Conservation (phyloP, 2,113 vertebrate species). For the Rhea pennata region DNA sequence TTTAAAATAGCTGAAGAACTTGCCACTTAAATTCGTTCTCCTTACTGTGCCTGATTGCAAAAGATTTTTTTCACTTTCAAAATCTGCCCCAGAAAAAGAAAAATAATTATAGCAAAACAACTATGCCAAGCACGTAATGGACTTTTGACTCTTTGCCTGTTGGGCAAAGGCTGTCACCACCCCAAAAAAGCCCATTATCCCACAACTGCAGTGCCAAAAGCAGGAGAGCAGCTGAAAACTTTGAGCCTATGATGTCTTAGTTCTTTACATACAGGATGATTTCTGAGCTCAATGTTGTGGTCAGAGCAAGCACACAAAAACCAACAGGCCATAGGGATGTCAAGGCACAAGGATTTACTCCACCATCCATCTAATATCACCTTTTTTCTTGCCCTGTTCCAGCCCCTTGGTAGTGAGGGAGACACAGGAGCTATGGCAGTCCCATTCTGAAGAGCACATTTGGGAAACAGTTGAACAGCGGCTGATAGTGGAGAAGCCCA, state of each 20-base stretch:
- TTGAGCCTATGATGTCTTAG: neutral
- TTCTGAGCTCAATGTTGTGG: neutral
- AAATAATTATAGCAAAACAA: slow-evolving; percentile 38
- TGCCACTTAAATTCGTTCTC: neutral
- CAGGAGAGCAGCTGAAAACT: neutral
- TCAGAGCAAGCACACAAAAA: neutral
- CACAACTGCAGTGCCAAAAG: neutral
- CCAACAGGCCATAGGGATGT: neutral
- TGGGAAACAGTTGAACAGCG: neutral
- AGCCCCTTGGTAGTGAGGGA: neutral
- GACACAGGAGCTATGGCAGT: neutral
- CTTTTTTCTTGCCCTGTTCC: neutral
- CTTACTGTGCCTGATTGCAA: neutral
- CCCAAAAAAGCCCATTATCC: neutral
- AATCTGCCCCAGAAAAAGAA: neutral
- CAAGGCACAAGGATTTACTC: neutral
- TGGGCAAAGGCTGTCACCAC: slow-evolving; percentile 30
- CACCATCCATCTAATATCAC: neutral
- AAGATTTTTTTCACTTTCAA: slow-evolving; percentile 21
- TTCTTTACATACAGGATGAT: neutral
- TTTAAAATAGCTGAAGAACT: neutral
- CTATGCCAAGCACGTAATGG: neutral
- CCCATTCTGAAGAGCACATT: neutral
- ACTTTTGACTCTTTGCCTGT: slow-evolving; percentile 26
- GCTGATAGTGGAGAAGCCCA: neutral